A percentile compares a stretch with the other conserved stretches of the same genome.
These are phyloP conservation scores for Cerastis rubricosa DNA, from an alignment of 2,888 invertebrate species.

Conservation along the genomic window DNA sequence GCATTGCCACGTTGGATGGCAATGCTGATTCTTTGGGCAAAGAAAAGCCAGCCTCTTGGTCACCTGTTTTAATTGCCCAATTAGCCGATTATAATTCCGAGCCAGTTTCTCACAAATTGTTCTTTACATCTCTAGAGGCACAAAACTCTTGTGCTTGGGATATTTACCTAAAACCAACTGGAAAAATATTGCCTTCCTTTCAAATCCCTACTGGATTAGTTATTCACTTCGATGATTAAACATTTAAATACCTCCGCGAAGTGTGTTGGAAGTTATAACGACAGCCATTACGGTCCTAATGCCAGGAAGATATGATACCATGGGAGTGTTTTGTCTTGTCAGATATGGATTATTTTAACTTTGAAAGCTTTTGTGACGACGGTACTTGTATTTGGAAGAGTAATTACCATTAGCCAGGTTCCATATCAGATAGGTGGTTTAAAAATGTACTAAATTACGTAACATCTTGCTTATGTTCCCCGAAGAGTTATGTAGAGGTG, in stretches of 20 bases:
- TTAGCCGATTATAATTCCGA: background rate
- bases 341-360: conserved; percentile 18
- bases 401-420: conserved; percentile 12
- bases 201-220: background rate
- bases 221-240: conserved; percentile 14
- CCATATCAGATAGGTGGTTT: background rate
- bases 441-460: background rate
- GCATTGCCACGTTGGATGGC: too few relatives aligned
- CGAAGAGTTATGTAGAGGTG: too few relatives aligned
- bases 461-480: too few relatives aligned
- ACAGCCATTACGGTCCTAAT: conserved; percentile 13
- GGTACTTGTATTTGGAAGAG: conserved; percentile 5
- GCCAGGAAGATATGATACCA: conserved; percentile 12
- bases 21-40: too few relatives aligned
- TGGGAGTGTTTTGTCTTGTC: background rate
- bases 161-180: background rate
- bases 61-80: background rate
- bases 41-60: too few relatives aligned
- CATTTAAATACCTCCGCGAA: conserved; percentile 15
- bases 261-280: conserved; percentile 25
- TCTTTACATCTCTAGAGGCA: background rate
- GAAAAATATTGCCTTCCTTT: background rate
- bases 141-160: background rate
- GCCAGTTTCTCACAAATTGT: background rate
- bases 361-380: background rate